Conservation (phyloP, 2,888 invertebrate species). For the Octonoba sinensis region DNA sequence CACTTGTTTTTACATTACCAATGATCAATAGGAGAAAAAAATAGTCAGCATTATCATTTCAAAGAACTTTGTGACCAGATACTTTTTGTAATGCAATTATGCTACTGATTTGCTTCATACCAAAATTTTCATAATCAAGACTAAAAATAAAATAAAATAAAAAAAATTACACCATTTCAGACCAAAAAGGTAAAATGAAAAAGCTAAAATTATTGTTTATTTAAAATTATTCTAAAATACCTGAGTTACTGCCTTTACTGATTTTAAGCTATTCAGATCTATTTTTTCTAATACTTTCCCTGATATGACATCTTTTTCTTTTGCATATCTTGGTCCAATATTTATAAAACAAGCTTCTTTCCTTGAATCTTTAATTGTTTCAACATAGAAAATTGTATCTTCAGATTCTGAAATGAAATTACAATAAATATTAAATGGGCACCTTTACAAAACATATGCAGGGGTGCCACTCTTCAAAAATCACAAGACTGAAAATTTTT, state of each 20-base stretch:
- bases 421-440: background rate
- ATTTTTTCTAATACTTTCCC: slow-evolving; percentile 37
- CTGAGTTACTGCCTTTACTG: slow-evolving; percentile 7
- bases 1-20: no score
- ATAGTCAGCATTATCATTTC: no score
- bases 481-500: no score
- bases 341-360: slow-evolving; percentile 4
- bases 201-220: background rate
- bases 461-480: no score
- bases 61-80: no score
- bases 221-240: slow-evolving; percentile 15
- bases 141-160: background rate
- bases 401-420: slow-evolving; percentile 41
- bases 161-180: background rate
- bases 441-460: background rate
- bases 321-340: slow-evolving; percentile 35
- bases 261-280: slow-evolving; percentile 36
- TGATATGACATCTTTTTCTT: slow-evolving; percentile 42
- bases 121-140: no score
- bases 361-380: slow-evolving; percentile 29
- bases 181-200: background rate
- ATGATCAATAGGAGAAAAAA: no score
- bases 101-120: no score
- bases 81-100: no score
- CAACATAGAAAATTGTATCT: slow-evolving; percentile 45